Evolutionary conservation across 2,797 vertebrate genomes (phyloP).

Genomic region (Neoniphon sammara): DNA sequence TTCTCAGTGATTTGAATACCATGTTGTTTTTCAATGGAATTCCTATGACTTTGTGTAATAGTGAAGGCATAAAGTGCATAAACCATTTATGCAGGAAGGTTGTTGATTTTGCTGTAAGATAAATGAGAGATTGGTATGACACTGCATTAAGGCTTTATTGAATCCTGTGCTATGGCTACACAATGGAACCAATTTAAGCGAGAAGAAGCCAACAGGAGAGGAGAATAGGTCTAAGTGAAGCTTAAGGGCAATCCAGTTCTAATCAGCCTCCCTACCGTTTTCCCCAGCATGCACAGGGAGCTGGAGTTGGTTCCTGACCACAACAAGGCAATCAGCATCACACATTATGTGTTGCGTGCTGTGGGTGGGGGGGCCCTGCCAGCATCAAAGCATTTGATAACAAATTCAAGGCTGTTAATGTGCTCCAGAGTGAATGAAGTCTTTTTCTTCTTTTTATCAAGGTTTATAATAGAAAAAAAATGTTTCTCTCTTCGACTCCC

Average conservation of each 20-base stretch:
- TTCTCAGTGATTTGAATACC: not conserved
- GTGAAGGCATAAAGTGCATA: no score
- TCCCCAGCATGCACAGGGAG: constrained; percentile 41
- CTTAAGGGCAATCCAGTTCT: constrained; percentile 48
- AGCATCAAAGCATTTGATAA: constrained; percentile 53
- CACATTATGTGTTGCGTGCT: constrained; percentile 37
- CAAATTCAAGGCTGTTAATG: constrained; percentile 54
- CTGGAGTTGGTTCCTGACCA: constrained; percentile 42
- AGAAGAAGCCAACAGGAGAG: constrained; percentile 21
- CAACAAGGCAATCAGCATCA: constrained; percentile 60
- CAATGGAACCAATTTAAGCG: constrained; percentile 41
- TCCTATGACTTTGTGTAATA: not conserved
- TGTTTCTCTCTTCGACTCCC: constrained; percentile 18
- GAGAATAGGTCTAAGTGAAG: constrained; percentile 28
- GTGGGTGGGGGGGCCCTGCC: constrained; percentile 26
- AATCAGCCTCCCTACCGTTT: constrained; percentile 61
- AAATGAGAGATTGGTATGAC: constrained; percentile 7
- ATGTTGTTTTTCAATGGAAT: not conserved
- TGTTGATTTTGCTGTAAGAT: no score
- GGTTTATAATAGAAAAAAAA: not conserved
- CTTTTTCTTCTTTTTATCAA: not conserved
- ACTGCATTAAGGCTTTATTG: constrained; percentile 17
- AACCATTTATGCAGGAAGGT: no score
- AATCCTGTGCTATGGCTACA: constrained; percentile 14
- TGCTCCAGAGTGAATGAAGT: constrained; percentile 28